These are phyloP conservation scores for Tinea trinotella DNA, from an alignment of 2,888 invertebrate genomes.

Conservation along the genomic window DNA sequence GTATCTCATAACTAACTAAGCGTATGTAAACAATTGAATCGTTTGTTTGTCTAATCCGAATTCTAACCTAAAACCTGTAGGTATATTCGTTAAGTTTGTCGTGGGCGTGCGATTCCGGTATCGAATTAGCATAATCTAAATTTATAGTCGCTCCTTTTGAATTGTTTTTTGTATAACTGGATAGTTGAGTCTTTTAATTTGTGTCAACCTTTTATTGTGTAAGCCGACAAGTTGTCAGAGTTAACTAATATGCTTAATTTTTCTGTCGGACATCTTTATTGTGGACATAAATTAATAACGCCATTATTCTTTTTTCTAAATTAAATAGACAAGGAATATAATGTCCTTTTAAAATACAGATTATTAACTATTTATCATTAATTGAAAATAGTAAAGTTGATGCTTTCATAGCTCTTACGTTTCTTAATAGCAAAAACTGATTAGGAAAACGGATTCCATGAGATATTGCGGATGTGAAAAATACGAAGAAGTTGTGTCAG, in stretches of 20 bases:
- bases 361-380: too few species aligned
- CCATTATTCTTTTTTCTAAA: slow-evolving; percentile 8
- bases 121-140: slow-evolving; percentile 51
- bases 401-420: too few species aligned
- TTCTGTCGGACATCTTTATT: slow-evolving; percentile 20
- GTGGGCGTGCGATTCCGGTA: slow-evolving; percentile 43
- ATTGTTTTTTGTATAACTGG: slow-evolving; percentile 22
- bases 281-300: slow-evolving; percentile 11
- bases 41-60: slow-evolving; percentile 1
- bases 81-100: slow-evolving; percentile 21
- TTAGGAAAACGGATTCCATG: too few species aligned
- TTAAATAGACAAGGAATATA: not conserved
- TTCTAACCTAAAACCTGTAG: not conserved
- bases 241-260: slow-evolving; percentile 19
- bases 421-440: too few species aligned
- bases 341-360: too few species aligned
- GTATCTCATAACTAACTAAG: not conserved
- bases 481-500: too few species aligned
- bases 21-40: slow-evolving; percentile 4
- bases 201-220: slow-evolving; percentile 23
- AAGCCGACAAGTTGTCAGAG: slow-evolving; percentile 17
- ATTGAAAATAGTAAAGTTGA: too few species aligned
- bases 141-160: slow-evolving; percentile 37
- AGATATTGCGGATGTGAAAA: too few species aligned
- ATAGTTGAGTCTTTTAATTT: slow-evolving; percentile 37